Evolutionary conservation across 2,797 vertebrate species (phyloP).

Genomic region (Notoglanidium macrostoma): DNA sequence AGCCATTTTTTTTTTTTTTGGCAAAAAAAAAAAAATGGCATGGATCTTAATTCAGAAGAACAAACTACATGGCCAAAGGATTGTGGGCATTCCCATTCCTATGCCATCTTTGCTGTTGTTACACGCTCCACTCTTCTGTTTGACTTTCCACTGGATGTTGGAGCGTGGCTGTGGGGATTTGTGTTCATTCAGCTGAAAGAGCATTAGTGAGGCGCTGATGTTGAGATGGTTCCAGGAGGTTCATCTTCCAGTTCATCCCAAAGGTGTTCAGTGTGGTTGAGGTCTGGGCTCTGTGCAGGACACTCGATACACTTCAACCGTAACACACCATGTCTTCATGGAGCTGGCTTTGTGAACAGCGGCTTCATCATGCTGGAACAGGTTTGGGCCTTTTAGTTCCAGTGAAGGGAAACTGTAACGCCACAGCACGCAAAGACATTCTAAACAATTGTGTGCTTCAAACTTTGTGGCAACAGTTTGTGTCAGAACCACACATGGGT

Average conservation of each 20-base stretch:
- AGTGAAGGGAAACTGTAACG: no score
- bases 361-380: no score
- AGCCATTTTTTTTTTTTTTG: not conserved
- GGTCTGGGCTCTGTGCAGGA: not conserved
- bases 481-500: not conserved
- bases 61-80: not conserved
- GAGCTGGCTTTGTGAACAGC: not conserved
- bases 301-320: not conserved
- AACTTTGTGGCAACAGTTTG: not conserved
- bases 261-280: not conserved
- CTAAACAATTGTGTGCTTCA: not conserved
- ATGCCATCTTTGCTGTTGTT: no score
- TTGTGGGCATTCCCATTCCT: not conserved
- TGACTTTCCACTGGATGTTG: not conserved
- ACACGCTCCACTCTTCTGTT: not conserved
- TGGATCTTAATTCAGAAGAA: not conserved
- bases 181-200: not conserved
- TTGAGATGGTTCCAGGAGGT: not conserved
- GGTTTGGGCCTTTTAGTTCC: no score
- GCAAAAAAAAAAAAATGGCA: not conserved
- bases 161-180: not conserved
- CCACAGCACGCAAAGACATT: no score
- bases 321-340: not conserved
- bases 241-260: not conserved
- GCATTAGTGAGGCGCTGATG: not conserved